These are phyloP conservation scores for Squalus acanthias DNA, from an alignment of 2,797 vertebrate species.

Conservation along the genomic window DNA sequence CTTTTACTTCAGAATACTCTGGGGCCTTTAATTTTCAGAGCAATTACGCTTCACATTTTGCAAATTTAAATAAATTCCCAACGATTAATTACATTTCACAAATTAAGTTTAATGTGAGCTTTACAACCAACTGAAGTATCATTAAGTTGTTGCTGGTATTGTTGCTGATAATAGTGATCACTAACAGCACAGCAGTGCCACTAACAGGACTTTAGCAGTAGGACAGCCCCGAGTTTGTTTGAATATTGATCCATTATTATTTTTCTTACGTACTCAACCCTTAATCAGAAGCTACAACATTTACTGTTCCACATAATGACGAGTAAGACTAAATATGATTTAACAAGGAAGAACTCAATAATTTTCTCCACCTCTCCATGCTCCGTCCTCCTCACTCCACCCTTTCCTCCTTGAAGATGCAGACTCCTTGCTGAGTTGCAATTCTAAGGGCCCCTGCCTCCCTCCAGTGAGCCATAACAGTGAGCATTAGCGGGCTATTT, in stretches of 20 bases:
- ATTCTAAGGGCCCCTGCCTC: background rate
- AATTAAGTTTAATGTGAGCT: background rate
- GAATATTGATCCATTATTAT: background rate
- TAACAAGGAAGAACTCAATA: background rate
- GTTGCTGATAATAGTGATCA: background rate
- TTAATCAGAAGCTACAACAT: background rate
- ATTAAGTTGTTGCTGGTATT: background rate
- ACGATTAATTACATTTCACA: background rate
- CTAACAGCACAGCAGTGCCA: background rate
- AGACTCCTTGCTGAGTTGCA: background rate
- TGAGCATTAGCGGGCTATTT: background rate
- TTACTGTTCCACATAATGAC: background rate
- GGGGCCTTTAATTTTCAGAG: background rate
- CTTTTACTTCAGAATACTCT: background rate
- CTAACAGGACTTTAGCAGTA: background rate
- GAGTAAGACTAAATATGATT: background rate
- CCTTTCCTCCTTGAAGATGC: background rate
- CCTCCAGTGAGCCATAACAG: background rate
- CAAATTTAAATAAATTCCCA: constrained; percentile 9
- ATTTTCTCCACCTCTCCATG: background rate
- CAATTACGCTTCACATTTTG: background rate
- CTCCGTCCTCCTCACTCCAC: too few relatives aligned
- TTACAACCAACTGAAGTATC: background rate
- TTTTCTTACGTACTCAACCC: background rate
- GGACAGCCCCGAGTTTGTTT: background rate